Evolutionary conservation across 2,797 vertebrate species (phyloP).

Genomic region (Poecilia picta): DNA sequence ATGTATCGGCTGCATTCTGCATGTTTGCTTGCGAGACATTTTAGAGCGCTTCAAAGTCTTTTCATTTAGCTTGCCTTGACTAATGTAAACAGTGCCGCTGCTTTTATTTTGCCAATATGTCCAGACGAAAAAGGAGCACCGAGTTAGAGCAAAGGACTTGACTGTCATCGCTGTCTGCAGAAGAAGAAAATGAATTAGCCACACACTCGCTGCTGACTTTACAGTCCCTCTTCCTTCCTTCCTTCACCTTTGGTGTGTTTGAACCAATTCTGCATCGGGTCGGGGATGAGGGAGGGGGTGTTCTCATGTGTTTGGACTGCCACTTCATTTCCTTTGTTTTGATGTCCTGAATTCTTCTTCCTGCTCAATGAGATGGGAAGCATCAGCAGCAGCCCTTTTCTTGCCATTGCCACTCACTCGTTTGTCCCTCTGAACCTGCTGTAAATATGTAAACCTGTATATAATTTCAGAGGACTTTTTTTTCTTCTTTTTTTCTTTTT

Average conservation of each 20-base stretch:
- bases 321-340: slow-evolving; percentile 21
- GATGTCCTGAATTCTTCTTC: slow-evolving; percentile 25
- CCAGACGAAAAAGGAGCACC: slow-evolving; percentile 38
- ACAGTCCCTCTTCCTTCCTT: slow-evolving; percentile 22
- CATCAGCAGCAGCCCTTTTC: slow-evolving; percentile 9
- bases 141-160: slow-evolving; percentile 31
- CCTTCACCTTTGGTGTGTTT: slow-evolving; percentile 32
- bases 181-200: slow-evolving; percentile 41
- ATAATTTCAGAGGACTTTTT: slow-evolving; percentile 9
- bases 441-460: slow-evolving; percentile 44
- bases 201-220: slow-evolving; percentile 20
- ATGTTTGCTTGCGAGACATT: slow-evolving; percentile 81
- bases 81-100: slow-evolving; percentile 57
- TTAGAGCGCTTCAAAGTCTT: slow-evolving; percentile 65
- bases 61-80: slow-evolving; percentile 75
- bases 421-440: slow-evolving; percentile 31
- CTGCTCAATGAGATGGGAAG: slow-evolving; percentile 1
- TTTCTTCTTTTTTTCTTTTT: slow-evolving; percentile 9
- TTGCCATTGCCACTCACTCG: slow-evolving; percentile 3
- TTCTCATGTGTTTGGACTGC: slow-evolving; percentile 30
- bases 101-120: slow-evolving; percentile 67
- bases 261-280: slow-evolving; percentile 26
- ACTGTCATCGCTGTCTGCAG: slow-evolving; percentile 38
- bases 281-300: slow-evolving; percentile 1
- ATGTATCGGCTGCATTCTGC: slow-evolving; percentile 80